Evolutionary conservation across 2,797 vertebrate genomes (phyloP), one percentile per base, ranked within the genome.

Genomic region (Scolopax rusticola): DNA sequence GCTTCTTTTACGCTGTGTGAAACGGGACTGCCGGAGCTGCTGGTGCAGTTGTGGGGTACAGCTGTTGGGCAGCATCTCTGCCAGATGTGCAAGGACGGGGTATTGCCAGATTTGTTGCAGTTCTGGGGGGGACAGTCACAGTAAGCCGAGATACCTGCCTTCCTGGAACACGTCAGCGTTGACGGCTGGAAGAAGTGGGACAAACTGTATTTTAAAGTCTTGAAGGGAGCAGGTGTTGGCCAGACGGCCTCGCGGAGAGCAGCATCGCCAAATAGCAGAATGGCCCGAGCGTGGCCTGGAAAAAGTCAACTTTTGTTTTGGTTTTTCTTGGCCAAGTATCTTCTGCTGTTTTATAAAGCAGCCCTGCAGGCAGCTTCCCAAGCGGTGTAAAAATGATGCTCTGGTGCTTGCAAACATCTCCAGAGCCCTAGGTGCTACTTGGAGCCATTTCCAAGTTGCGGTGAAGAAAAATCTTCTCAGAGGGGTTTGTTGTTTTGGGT

Each of bases 151-250:
- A 60, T 89, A 84, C 87, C 75, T 59, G 45, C 73, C 73, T 95
- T 70, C 60, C 87, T 84, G 83, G 86, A 84, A 47, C 21, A 11
- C 9, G 63, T 87, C 40, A 18, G 68, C 7, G 0, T 32, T 82
- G 67, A 67, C 93, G 89, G 74, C 84, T 51, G 43, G 17, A 36
- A 63, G 63, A 85, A 77, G 68, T 89, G 84, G 76, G 84, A 93
- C 84, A 87, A 80, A 87, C 47, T 83, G 78, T 4, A 1, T 81
- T 94, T 90, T 84, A 48, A 94, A 94, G 45, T 67, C 86, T 83
- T 70, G 68, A 89, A 96, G 74, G 48, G 74, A 94, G 56, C 92
- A 92, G 57, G 59, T 92, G 92, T 92, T 92, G 84, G 84, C 88
- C 93, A 90, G 90, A 80, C 56, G 9, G 93, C 78, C 75, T 84